Evolutionary conservation across 2,888 invertebrate genomes (phyloP), one percentile per base, ranked within the genome.

Genomic region (Acleris cristana): DNA sequence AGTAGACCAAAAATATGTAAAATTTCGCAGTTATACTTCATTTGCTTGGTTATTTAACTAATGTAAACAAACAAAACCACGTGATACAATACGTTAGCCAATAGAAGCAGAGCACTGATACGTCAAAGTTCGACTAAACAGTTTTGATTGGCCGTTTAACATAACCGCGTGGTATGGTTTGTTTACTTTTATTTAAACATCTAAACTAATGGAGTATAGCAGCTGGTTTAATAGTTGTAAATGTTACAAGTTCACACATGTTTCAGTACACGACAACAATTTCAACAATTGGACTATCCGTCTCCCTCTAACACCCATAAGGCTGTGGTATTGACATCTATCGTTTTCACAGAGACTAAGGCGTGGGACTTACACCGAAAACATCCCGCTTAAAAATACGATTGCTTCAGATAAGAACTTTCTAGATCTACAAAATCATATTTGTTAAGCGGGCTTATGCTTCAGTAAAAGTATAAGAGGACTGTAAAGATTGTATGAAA

Each of bases 241-340:
- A 40, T 40, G 14, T 14, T 40, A 40, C 14, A 14, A 40, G 40
- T 40, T 40, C 40, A 40, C 48, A 48, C 57, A 55, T 44, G 26
- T 45, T 57, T 12, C 26, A 45, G 40, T 40, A 40, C 40, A 40
- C 40, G 40, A 44, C 54, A 49, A 54, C 40, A 57, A 51, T 14
- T 45, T 30, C 44, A 16, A 58, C 53, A 62, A 52, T 57, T 62
- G 51, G 49, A 56, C 61, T 57, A 66, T 23, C n/a, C 18, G 18
- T 34, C 53, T 62, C 62, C 26, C 7, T 30, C 40, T 62, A 67
- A 67, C 57, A 67, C 19, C 62, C 34, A 62, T 57, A 66, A 62
- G 61, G 61, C 66, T 66, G 48, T 21, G 30, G 51, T 61, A 21
- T 60, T 65, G 55, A 65, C 44, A 21, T 62, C 45, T 30, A 65